Conservation (phyloP, 2,113 vertebrate genomes). For the Syngnathus floridae region DNA sequence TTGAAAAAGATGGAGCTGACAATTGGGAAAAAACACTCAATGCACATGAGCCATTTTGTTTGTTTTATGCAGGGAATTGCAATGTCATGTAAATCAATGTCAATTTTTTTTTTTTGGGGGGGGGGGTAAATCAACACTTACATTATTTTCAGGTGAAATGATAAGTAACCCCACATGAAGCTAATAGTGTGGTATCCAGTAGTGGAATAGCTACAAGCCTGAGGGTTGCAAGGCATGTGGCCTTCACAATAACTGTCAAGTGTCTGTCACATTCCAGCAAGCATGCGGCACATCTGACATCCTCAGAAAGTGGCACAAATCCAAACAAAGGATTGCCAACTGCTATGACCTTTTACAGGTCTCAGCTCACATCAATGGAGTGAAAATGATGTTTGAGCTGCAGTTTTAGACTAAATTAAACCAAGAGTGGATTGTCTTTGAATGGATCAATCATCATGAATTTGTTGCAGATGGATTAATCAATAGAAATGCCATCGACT, state of each 20-base stretch:
- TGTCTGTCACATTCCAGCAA: not conserved
- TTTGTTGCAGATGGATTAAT: not conserved
- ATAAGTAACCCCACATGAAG: slow-evolving; percentile 7
- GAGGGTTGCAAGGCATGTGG: not conserved
- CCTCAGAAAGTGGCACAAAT: not conserved
- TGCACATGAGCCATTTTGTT: not conserved
- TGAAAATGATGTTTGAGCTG: not conserved
- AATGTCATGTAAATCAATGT: no score
- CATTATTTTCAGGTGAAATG: no score
- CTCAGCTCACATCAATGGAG: not conserved
- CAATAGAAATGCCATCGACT: not conserved
- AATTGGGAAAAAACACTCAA: slow-evolving; percentile 6
- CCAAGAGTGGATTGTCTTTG: not conserved
- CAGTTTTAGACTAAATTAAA: not conserved
- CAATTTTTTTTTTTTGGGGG: not conserved
- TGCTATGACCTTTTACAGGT: not conserved
- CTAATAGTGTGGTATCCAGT: slow-evolving; percentile 5
- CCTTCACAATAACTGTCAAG: not conserved
- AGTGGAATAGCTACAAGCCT: not conserved
- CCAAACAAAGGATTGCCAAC: not conserved
- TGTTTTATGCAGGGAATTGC: slow-evolving; percentile 8
- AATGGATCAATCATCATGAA: not conserved
- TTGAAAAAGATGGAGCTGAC: slow-evolving; percentile 9
- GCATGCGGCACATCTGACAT: not conserved
- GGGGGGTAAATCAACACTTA: no score